A percentile compares a stretch with the other conserved stretches of the same genome.
These are phyloP conservation scores for Lochmaea capreae DNA, from an alignment of 2,888 invertebrate species.

Conservation along the genomic window DNA sequence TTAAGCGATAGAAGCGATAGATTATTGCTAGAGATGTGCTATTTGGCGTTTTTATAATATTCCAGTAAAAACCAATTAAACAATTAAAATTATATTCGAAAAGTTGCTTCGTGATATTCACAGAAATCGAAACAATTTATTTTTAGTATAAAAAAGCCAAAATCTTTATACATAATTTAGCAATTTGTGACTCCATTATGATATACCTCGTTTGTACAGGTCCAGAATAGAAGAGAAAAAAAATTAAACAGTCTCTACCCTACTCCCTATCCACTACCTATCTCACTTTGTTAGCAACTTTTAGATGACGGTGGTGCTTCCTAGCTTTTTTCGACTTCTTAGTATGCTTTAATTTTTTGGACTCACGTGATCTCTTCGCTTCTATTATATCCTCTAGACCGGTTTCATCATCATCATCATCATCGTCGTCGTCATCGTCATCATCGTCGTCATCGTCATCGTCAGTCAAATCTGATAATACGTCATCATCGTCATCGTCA, in stretches of 20 bases:
- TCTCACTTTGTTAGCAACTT: constrained; percentile 57
- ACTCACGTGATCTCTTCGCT: constrained; percentile 87
- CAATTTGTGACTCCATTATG: neutral
- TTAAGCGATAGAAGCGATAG: constrained; percentile 26
- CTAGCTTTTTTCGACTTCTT: constrained; percentile 61
- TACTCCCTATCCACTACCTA: constrained; percentile 50
- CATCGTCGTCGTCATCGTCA: constrained; percentile 75
- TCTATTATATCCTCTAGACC: constrained; percentile 77
- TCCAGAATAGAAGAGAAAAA: constrained; percentile 33
- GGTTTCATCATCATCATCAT: constrained; percentile 75
- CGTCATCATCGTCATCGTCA: constrained; percentile 71
- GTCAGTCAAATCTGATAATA: constrained; percentile 62
- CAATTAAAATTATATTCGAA: constrained; percentile 49
- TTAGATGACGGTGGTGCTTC: constrained; percentile 57
- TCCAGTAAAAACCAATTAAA: constrained; percentile 68
- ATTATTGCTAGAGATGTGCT: constrained; percentile 5
- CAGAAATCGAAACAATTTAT: neutral
- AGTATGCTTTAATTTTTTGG: constrained; percentile 69
- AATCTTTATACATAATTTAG: constrained; percentile 1
- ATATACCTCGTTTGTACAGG: constrained; percentile 39
- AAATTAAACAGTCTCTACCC: constrained; percentile 39
- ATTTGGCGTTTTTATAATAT: constrained; percentile 6
- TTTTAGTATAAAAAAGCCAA: constrained; percentile 3
- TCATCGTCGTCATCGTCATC: constrained; percentile 75
- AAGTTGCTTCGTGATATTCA: neutral